Conservation (phyloP, 1,140 invertebrate species). For the Leptopilina clavipes region DNA sequence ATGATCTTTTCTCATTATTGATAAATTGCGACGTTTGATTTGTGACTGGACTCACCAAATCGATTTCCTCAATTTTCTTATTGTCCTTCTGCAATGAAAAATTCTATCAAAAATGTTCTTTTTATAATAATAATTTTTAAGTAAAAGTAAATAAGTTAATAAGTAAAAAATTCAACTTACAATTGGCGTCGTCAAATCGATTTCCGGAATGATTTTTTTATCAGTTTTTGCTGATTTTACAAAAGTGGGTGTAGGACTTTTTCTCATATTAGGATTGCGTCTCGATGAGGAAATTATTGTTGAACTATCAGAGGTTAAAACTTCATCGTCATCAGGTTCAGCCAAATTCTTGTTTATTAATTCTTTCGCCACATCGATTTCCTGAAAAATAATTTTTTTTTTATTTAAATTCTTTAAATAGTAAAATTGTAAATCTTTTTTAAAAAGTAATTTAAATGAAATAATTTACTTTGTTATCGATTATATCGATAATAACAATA, state of each 20-base stretch:
- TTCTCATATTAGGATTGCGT: constrained; percentile 39
- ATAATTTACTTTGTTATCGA: constrained; percentile 53
- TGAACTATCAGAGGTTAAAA: constrained; percentile 51
- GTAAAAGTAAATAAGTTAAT: too few species aligned
- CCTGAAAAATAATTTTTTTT: constrained; percentile 44
- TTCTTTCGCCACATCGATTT: constrained; percentile 58
- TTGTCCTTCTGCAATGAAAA: neutral
- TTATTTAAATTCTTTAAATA: too few species aligned
- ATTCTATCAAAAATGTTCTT: neutral
- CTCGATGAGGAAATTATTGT: constrained; percentile 48
- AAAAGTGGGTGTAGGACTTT: constrained; percentile 36
- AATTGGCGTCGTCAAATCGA: constrained; percentile 45
- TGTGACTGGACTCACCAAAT: constrained; percentile 50
- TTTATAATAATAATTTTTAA: too few species aligned
- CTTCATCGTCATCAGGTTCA: constrained; percentile 42
- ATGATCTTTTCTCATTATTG: constrained; percentile 36
- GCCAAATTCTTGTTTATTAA: constrained; percentile 57
- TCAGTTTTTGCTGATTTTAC: constrained; percentile 19
- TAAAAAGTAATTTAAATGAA: constrained; percentile 24
- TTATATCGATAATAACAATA: constrained; percentile 58
- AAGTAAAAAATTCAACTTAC: constrained; percentile 36
- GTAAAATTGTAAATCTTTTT: too few species aligned
- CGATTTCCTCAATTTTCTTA: constrained; percentile 47
- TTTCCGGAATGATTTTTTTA: constrained; percentile 36
- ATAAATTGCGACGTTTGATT: constrained; percentile 38